Evolutionary conservation across 2,888 invertebrate species (phyloP), one percentile per base, ranked within the genome.

Genomic region (Dicycla oo): DNA sequence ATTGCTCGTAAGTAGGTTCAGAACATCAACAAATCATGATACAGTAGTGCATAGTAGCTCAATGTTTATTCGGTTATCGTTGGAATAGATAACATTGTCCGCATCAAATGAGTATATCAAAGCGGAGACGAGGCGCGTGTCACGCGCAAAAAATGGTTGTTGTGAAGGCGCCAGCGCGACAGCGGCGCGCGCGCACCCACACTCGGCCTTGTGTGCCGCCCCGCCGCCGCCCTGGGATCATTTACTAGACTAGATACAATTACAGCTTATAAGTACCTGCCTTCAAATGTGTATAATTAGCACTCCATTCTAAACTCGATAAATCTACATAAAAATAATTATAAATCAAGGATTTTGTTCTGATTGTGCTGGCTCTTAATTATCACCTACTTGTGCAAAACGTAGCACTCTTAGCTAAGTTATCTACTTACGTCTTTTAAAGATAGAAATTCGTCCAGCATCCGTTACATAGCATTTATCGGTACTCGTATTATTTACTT

Each of bases 231-330:
- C 88, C 89, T 88, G 87, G 93, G 93, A 94, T 94, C 93, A 88
- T 90, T 94, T 94, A 93, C 94, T 91, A 81, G 88, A 87, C 91
- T 90, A 92, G 93, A 93, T 94, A 92, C 88, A 89, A 92, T 94
- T 94, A 93, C 86, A 86, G 71, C 73, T 80, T 82, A 76, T 81
- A 81, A 82, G 84, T 83, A 89, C 86, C 84, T 88, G 86, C 82
- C 82, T 87, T 87, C 86, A 89, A 88, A 89, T 82, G 81, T 84
- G 66, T 86, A 86, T 87, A 89, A 90, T 90, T 90, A 91, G 84
- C 88, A 85, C 83, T 84, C 83, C 80, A 78, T 85, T 88, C 82
- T 84, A 87, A 83, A 80, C 79, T 81, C 81, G 78, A 80, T 81
- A 81, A 75, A 81, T 86, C 82, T 78, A 86, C 81, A 84, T 85